Evolutionary conservation across 2,888 invertebrate genomes (phyloP).

Genomic region (Noctua pronuba): DNA sequence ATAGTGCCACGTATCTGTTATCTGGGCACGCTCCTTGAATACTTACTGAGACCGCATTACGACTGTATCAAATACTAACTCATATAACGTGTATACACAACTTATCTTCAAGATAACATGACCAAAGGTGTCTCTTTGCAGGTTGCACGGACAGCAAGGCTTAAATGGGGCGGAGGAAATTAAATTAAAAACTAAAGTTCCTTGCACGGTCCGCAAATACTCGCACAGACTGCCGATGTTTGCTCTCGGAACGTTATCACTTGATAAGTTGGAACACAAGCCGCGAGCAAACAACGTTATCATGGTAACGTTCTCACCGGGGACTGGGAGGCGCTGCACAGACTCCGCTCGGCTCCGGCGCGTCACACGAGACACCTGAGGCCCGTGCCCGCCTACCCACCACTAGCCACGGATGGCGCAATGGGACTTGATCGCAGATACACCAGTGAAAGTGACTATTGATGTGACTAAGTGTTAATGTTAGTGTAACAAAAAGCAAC

Average conservation of each 20-base stretch:
- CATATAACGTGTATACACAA: conserved; percentile 64
- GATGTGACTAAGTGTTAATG: conserved; percentile 67
- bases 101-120: conserved; percentile 75
- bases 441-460: conserved; percentile 69
- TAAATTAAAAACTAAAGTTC: conserved; percentile 83
- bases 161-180: conserved; percentile 77
- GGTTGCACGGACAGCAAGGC: conserved; percentile 78
- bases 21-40: conserved; percentile 60
- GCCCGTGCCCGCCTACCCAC: conserved; percentile 33
- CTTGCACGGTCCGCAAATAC: conserved; percentile 88
- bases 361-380: conserved; percentile 78
- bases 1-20: conserved; percentile 52
- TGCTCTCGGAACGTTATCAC: conserved; percentile 86
- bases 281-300: conserved; percentile 87
- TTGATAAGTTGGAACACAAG: conserved; percentile 90
- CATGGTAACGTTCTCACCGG: conserved; percentile 86
- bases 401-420: conserved; percentile 56
- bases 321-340: conserved; percentile 80
- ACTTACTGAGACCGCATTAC: conserved; percentile 44
- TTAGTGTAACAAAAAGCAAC: conserved; percentile 65
- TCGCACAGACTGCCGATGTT: conserved; percentile 87
- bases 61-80: conserved; percentile 62
- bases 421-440: conserved; percentile 74
- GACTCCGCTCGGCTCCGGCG: conserved; percentile 78
- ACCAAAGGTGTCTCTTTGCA: conserved; percentile 80